Base-by-base conservation (phyloP, 2,113 vertebrate species). In the Clinocottus analis region DNA sequence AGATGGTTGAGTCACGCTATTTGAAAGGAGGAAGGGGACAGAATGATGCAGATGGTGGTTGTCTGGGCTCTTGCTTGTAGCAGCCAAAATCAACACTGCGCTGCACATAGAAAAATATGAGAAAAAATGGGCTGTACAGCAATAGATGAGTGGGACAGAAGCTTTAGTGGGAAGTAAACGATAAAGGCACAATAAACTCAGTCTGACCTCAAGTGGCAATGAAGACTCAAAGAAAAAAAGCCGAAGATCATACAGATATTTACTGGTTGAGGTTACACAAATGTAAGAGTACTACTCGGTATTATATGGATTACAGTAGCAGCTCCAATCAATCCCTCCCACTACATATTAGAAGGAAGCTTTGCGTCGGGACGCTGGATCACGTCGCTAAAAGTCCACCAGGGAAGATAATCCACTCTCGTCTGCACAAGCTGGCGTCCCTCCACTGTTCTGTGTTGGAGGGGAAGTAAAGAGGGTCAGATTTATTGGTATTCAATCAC, bases 401-500 rank as follows among this genome's bases (percentile, higher is more conserved):
- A 55, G 64, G 65, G 39, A 84, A 88, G 72, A 87, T 86, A 82
- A 91, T 87, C 84, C 72, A 74, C 67, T 77, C 77, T 10, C 37
- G 61, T 84, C 80, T 67, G 45, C 21, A 63, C 55, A 68, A 70
- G 69, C 78, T 78, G 79, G 60, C 80, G 45, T 73, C 55, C 49
- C 31, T 47, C 78, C 80, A 70, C 56, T 17, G n/a, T 53, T 80
- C 23, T 60, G 55, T 74, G 41, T 80, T 78, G 27, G 29, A 70
- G 77, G 41, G 61, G 84, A 78, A 85, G 56, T 71, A 85, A 83
- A 82, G 66, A 79, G 78, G 64, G 71, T 78, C 64, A 1, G 55
- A 83, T 77, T 76, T 85, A 87, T 84, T 75, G 87, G 79, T 83
- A 83, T 91, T 90, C 79, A 89, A 85, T 90, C 83, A 76, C 65